Conservation (phyloP, 2,888 invertebrate species). For the Cheilosia vernalis region DNA sequence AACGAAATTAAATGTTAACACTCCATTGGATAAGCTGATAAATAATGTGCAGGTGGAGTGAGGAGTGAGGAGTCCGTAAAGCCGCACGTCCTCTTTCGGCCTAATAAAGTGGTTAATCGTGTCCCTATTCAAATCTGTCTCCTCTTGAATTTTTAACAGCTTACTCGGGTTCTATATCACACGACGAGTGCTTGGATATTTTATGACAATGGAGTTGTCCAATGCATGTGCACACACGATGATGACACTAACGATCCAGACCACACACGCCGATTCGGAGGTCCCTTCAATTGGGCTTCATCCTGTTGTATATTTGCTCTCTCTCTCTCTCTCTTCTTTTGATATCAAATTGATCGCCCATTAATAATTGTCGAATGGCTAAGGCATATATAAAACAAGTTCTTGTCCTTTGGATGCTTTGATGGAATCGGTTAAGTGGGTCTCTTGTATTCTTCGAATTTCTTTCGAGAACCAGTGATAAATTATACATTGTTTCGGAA, state of each 20-base stretch:
- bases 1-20: constrained; percentile 67
- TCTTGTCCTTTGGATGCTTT: constrained; percentile 21
- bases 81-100: constrained; percentile 15
- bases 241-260: constrained; percentile 51
- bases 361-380: constrained; percentile 64
- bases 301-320: constrained; percentile 31
- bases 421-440: constrained; percentile 55
- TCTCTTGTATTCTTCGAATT: constrained; percentile 26
- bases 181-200: constrained; percentile 11
- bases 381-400: constrained; percentile 43
- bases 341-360: constrained; percentile 49
- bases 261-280: constrained; percentile 62
- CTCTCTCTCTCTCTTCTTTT: constrained; percentile 4
- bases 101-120: constrained; percentile 71
- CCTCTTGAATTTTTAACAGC: constrained; percentile 54
- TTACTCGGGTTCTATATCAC: constrained; percentile 35
- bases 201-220: constrained; percentile 54
- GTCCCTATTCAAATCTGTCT: constrained; percentile 52
- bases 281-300: constrained; percentile 45
- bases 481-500: constrained; percentile 36
- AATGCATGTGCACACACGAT: constrained; percentile 24
- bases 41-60: constrained; percentile 24
- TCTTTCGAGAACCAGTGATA: constrained; percentile 24
- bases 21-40: constrained; percentile 62
- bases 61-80: constrained; percentile 28